Percentiles rank a stretch among this genome's conserved stretches.
Conservation (phyloP, 2,888 invertebrate genomes). For the Idaea dimidiata region DNA sequence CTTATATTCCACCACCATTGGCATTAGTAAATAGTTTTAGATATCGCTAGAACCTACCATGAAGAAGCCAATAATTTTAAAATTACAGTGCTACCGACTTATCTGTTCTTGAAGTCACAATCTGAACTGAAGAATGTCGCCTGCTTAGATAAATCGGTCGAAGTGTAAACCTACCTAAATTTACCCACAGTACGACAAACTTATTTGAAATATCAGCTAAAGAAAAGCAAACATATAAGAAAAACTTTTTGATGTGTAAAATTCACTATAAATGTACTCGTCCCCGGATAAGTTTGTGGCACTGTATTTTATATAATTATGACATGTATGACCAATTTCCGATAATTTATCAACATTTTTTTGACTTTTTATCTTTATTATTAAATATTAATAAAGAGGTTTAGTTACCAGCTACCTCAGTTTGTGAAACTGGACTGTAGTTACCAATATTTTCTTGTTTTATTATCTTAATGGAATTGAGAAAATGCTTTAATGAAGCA, state of each 20-base stretch:
- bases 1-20: constrained; percentile 41
- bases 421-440: neutral
- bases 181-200: neutral
- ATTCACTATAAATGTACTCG: constrained; percentile 7
- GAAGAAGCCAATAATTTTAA: constrained; percentile 40
- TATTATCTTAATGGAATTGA: constrained; percentile 34
- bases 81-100: neutral
- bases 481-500: constrained; percentile 25
- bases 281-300: neutral
- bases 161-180: neutral
- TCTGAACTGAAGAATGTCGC: too few species aligned
- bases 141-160: too few species aligned
- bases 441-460: constrained; percentile 24
- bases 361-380: neutral
- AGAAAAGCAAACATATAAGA: constrained; percentile 23
- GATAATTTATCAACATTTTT: neutral
- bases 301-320: neutral
- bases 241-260: neutral
- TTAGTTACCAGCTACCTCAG: constrained; percentile 43
- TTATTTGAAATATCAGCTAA: neutral
- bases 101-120: too few species aligned
- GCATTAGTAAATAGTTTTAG: constrained; percentile 58
- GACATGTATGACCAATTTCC: neutral
- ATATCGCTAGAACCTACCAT: constrained; percentile 71
- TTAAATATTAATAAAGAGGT: constrained; percentile 21